A percentile compares a stretch with the other conserved stretches of the same genome.
Conservation (phyloP, 2,888 invertebrate species). For the Clistopyga incitator region DNA sequence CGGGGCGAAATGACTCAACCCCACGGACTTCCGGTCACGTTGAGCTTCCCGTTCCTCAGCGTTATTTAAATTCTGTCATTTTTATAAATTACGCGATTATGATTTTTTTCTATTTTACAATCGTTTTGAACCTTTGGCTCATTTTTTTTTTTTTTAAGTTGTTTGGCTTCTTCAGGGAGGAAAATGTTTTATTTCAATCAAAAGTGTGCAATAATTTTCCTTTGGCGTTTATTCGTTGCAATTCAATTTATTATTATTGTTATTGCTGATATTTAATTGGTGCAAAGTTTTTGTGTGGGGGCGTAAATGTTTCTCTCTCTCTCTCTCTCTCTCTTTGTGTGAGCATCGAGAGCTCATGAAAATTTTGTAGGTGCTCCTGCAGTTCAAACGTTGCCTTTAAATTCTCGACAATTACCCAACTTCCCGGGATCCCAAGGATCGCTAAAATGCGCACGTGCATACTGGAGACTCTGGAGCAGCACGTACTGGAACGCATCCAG, state of each 20-base stretch:
- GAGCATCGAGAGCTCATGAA: background rate
- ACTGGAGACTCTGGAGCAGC: background rate
- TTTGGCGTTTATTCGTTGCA: background rate
- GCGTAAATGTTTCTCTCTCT: constrained; percentile 9
- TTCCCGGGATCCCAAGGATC: constrained; percentile 1
- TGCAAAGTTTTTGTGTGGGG: constrained; percentile 1
- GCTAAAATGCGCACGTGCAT: constrained; percentile 6
- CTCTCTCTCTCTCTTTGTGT: background rate
- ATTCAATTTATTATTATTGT: background rate
- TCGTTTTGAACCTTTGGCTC: too few species aligned
- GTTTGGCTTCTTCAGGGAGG: too few species aligned
- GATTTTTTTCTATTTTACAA: too few species aligned
- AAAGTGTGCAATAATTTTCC: background rate
- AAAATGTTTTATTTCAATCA: too few species aligned
- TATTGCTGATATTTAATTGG: background rate
- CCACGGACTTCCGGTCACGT: background rate
- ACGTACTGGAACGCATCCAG: background rate
- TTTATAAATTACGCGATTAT: too few species aligned
- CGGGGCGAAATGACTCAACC: background rate
- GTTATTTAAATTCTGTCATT: too few species aligned
- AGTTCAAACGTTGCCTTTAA: background rate
- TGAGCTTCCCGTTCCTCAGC: too few species aligned
- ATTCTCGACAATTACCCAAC: constrained; percentile 3
- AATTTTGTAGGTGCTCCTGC: background rate
- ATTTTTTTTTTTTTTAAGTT: too few species aligned